These are phyloP conservation scores for Ctenosaura bakeri DNA, from an alignment of 2,797 vertebrate genomes.

Conservation along the genomic window DNA sequence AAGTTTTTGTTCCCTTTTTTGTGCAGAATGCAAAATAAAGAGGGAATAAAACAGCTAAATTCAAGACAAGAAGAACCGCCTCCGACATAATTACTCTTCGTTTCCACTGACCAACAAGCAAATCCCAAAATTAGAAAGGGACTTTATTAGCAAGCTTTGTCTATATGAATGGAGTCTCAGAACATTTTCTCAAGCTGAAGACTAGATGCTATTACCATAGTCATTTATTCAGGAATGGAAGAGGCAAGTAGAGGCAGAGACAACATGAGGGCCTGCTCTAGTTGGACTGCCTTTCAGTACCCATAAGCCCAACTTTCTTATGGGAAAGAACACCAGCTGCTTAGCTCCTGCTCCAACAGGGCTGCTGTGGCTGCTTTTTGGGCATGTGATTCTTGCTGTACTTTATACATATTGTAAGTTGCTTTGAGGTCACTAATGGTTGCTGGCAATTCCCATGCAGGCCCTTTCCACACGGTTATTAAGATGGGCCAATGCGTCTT, in stretches of 20 bases:
- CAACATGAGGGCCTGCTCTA: background rate
- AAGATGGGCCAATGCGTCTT: no score
- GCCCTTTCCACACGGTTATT: no score
- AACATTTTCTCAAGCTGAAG: background rate
- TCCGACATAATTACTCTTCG: background rate
- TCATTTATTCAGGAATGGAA: background rate
- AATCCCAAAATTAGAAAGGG: background rate
- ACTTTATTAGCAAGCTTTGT: background rate
- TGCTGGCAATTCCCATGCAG: no score
- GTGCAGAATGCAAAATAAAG: background rate
- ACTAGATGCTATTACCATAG: background rate
- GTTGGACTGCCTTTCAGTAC: background rate
- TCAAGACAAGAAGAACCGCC: background rate
- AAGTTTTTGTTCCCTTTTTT: background rate
- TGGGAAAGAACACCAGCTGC: no score
- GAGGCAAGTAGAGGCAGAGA: background rate
- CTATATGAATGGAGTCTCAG: background rate
- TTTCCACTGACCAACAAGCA: background rate
- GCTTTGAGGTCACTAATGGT: background rate
- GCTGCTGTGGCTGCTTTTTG: background rate
- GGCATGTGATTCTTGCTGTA: background rate
- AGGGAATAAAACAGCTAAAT: background rate
- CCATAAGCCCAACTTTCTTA: background rate
- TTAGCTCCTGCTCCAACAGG: no score
- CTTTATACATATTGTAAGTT: background rate